Percentiles rank a stretch among this genome's conserved stretches.
phyloP scores from a whole-genome alignment of 2,888 invertebrate species.

The Rhogogaster chlorosoma region DNA sequence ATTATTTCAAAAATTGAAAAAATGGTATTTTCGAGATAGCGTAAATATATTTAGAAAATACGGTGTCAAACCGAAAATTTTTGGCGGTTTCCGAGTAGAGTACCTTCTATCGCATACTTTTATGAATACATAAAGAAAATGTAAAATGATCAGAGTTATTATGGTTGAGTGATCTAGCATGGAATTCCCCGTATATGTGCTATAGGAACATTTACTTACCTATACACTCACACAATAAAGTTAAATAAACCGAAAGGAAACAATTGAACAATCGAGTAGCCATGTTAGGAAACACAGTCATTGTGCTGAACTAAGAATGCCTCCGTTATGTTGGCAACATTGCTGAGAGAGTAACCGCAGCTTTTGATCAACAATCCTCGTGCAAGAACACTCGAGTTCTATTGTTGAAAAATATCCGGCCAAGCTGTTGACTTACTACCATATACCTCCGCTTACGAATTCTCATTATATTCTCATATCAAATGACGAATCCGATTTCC shows the following conservation, averaged over 20 bases:
- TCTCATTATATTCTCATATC: constrained; percentile 9
- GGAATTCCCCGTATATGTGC: background rate
- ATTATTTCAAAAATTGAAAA: no score
- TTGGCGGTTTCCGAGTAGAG: no score
- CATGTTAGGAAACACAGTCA: constrained; percentile 71
- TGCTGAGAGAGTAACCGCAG: constrained; percentile 61
- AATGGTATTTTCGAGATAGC: no score
- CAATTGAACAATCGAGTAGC: constrained; percentile 67
- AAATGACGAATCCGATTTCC: constrained; percentile 13
- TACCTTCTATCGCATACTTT: no score
- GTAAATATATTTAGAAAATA: no score
- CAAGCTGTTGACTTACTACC: constrained; percentile 51
- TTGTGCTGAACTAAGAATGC: constrained; percentile 73
- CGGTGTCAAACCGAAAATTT: no score
- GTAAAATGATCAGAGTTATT: no score
- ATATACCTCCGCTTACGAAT: background rate
- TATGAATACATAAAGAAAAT: no score
- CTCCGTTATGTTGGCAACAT: constrained; percentile 67
- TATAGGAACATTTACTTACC: background rate
- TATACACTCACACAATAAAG: constrained; percentile 55
- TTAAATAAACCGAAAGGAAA: constrained; percentile 63
- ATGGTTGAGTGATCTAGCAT: no score
- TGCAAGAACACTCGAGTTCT: constrained; percentile 49
- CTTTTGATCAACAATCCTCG: constrained; percentile 68
- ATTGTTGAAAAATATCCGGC: constrained; percentile 71